Base-by-base conservation (phyloP, 2,797 vertebrate genomes). In the Onychomys leucogaster region DNA sequence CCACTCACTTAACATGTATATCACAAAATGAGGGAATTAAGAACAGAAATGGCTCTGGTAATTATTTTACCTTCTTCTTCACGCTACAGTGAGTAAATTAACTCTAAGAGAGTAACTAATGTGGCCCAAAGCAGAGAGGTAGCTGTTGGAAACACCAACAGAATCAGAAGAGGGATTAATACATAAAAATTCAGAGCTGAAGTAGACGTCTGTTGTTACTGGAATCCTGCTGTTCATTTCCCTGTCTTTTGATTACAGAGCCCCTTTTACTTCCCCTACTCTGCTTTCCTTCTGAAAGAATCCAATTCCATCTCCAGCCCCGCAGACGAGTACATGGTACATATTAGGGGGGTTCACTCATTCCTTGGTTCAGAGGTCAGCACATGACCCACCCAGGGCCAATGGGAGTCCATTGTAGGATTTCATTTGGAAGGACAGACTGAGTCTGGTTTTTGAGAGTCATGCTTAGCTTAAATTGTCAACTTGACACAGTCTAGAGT, bases 41-140 rank as follows among this genome's bases (percentile, higher is more conserved):
- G 63, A 75, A 61, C 25, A 16, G 21, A 95, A 94, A 94, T 90
- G 73, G 25, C 34, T 65, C 55, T 83, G 43, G 76, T 83, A 46
- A 90, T 57, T 88, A 85, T 67, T 78, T 88, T 2, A 69, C 37
- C 14, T 88, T 71, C 32, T 91, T 82, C 91, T 93, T 86, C 59
- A 69, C 95, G 91, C 94, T 88, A 92, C 23, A 86, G 8, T 82
- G 9, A 84, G 16, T 46, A 76, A 91, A 88, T 90, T 32, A 90
- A 93, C 13, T 81, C 25, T 75, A 86, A 11, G n/a, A 91, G 21
- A 55, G 29, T 6, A 75, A 43, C 52, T 76, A 55, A 67, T 80
- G 65, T 80, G 80, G 34, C 46, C 19, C 27, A 94, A 91, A 76
- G 27, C 16, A 7, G 2, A 71, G 16, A 4, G 25, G 57, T 8